Evolutionary conservation across 2,113 vertebrate genomes (phyloP).

Genomic region (Eidolon helvum): DNA sequence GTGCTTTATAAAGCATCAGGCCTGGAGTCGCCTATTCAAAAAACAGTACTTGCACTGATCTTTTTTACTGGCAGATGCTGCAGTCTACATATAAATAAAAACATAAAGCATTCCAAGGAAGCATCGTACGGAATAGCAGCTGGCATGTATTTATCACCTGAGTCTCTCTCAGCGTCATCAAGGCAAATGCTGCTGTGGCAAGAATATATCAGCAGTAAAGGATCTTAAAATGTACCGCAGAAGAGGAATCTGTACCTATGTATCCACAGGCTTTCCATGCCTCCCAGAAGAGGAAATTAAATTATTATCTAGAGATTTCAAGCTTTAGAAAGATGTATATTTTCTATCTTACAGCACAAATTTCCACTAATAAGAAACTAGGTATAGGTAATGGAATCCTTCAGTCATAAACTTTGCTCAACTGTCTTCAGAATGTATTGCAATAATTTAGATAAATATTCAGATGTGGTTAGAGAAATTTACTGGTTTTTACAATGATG

Average conservation of each 20-base stretch:
- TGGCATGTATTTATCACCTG: background rate
- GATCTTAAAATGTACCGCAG: background rate
- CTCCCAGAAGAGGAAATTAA: background rate
- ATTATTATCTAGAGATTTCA: background rate
- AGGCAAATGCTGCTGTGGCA: background rate
- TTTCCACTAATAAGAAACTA: background rate
- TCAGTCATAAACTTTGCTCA: background rate
- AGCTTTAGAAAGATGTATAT: background rate
- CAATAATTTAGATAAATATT: background rate
- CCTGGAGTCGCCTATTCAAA: slow-evolving; percentile 52
- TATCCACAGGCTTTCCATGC: background rate
- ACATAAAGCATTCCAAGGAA: slow-evolving; percentile 31
- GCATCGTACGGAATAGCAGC: background rate
- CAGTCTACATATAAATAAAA: slow-evolving; percentile 51
- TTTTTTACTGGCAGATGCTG: slow-evolving; percentile 21
- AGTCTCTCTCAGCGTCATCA: background rate
- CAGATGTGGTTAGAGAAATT: background rate
- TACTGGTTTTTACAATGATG: background rate
- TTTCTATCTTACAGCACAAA: background rate
- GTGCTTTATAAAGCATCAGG: background rate
- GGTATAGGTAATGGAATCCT: background rate
- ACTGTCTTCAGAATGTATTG: background rate
- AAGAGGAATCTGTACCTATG: background rate
- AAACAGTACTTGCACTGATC: slow-evolving; percentile 26
- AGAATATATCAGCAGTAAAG: background rate